Conservation (phyloP, 2,888 invertebrate genomes). For the Mamestra brassicae region DNA sequence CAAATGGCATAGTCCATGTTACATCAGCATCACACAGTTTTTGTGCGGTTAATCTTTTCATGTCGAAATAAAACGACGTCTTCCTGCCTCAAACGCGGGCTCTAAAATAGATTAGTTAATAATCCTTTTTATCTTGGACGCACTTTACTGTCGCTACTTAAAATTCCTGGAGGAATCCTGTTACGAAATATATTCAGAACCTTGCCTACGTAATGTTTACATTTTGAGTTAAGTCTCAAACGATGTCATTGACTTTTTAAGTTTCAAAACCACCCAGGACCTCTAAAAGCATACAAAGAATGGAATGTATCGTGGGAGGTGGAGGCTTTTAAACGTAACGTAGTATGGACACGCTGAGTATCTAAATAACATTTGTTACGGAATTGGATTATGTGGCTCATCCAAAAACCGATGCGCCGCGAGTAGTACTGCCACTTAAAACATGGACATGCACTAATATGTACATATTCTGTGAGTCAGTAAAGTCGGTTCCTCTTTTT, state of each 20-base stretch:
- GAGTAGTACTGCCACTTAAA: conserved; percentile 17
- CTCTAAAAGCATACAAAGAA: conserved; percentile 68
- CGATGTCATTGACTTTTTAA: conserved; percentile 73
- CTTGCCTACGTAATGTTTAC: conserved; percentile 69
- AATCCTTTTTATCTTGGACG: conserved; percentile 72
- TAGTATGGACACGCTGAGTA: conserved; percentile 51
- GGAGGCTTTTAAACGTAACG: conserved; percentile 59
- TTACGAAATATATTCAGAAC: conserved; percentile 69
- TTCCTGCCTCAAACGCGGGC: conserved; percentile 50
- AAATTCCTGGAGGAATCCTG: conserved; percentile 65
- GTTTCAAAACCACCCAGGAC: conserved; percentile 68
- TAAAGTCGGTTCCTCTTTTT: conserved; percentile 29
- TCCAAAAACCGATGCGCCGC: background rate
- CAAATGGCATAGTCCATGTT: conserved; percentile 17
- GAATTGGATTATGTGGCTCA: conserved; percentile 7
- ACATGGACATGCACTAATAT: conserved; percentile 13
- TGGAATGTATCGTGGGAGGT: conserved; percentile 70
- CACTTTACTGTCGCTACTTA: conserved; percentile 62
- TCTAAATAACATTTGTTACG: conserved; percentile 33
- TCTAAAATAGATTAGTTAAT: conserved; percentile 70
- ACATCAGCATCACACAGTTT: conserved; percentile 26
- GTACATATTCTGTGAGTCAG: conserved; percentile 4
- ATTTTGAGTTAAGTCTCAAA: conserved; percentile 68
- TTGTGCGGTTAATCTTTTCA: conserved; percentile 42
- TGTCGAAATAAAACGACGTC: conserved; percentile 50